Evolutionary conservation across 2,888 invertebrate genomes (phyloP), one percentile per base, ranked within the genome.

Genomic region (Gastracanthus pulcherrimus): DNA sequence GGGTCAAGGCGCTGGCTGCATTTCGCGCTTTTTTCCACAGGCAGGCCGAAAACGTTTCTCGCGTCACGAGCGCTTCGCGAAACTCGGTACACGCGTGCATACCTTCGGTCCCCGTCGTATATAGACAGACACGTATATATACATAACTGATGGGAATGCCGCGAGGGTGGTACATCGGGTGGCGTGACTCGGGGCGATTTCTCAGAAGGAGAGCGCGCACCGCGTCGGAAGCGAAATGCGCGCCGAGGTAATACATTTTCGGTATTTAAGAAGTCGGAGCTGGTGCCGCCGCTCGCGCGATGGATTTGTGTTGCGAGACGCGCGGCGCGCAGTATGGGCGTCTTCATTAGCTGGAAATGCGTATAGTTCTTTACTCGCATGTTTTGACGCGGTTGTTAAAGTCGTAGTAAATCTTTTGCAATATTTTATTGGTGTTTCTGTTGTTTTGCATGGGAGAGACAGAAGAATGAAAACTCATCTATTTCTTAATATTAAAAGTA

Each of bases 111-210:
- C 19, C 48, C 19, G n/a, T 1, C 16, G n/a, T 31, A 31, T 26
- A 16, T 60, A 31, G 26, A 60, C 29, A 29, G 3, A 34, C 11
- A 48, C 48, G 29, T 31, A 31, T 45, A 48, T 69, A 1, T 26
- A 11, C 29, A 26, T 13, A 55, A 55, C 23, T n/a, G 3, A 41
- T 26, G 36, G n/a, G 55, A 70, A 36, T 62, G 71, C 36, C 5
- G 29, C 55, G 26, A 26, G 60, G n/a, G n/a, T n/a, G n/a, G n/a
- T n/a, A n/a, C n/a, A n/a, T n/a, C 23, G 11, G 11, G 41, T 72
- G 9, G 71, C 78, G 72, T 78, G 78, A 71, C 78, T 64, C 19
- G 7, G 16, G n/a, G 70, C 26, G 66, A 78, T 78, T 71, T 64
- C 78, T 78, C 78, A 78, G 55, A 55, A 55, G 31, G 70, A 29